These are phyloP conservation scores for Pachyseris speciosa DNA, from an alignment of 64 coral and sea anemone species.

Conservation along the genomic window DNA sequence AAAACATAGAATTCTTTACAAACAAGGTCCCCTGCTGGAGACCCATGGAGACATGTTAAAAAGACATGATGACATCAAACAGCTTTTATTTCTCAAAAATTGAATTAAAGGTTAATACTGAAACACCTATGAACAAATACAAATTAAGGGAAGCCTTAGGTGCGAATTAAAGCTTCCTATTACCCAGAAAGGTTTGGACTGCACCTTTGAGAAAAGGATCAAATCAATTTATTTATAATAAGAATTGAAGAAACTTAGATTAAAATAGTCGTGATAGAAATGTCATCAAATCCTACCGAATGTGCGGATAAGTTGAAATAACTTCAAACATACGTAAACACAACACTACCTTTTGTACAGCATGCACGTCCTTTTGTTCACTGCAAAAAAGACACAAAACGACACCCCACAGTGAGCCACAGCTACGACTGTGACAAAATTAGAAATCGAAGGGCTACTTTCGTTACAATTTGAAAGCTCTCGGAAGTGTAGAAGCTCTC, in stretches of 20 bases:
- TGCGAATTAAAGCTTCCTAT: background rate
- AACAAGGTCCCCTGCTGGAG: too few relatives aligned
- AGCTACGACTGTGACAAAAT: background rate
- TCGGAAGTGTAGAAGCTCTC: background rate
- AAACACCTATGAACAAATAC: too few relatives aligned
- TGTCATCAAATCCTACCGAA: background rate
- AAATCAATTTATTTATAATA: too few relatives aligned
- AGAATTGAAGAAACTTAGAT: too few relatives aligned
- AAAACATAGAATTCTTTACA: too few relatives aligned
- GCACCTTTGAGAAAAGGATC: background rate
- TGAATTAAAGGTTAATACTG: too few relatives aligned
- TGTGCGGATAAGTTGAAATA: background rate
- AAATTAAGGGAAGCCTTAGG: too few relatives aligned
- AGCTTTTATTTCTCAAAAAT: too few relatives aligned
- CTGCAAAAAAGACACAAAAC: background rate
- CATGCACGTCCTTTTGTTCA: background rate
- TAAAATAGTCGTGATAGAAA: background rate
- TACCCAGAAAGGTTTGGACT: background rate
- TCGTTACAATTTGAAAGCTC: background rate
- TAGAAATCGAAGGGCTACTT: background rate
- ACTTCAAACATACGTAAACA: background rate
- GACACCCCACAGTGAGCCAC: background rate
- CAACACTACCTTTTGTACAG: slow-evolving; percentile 11
- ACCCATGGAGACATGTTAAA: too few relatives aligned
- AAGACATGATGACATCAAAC: too few relatives aligned